Base-by-base conservation (phyloP, 1,140 invertebrate genomes). In the Lethrus apterus region DNA sequence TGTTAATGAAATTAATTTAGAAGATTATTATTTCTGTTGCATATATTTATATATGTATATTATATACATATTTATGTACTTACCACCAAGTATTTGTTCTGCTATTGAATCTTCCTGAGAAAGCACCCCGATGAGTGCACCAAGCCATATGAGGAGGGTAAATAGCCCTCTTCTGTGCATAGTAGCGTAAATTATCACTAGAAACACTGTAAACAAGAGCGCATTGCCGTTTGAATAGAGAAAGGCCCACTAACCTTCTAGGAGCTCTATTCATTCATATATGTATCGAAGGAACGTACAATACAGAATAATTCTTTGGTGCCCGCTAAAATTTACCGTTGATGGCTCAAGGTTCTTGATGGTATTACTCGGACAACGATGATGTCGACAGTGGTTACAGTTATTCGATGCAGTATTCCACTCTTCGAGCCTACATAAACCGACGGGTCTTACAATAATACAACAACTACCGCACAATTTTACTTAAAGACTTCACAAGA, bases 71-170 rank as follows among this genome's bases (percentile, higher is more conserved):
- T n/a, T n/a, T n/a, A n/a, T n/a, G n/a, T n/a, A 44, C 38, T 21
- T 70, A 86, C 83, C 83, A 70, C 83, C 84, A 11, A 87, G 69
- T 60, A 87, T 84, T 56, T 81, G 84, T 52, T 81, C 81, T 47
- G 83, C 80, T 55, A 86, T 71, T 8, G 83, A 86, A 45, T 86
- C 84, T 64, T 86, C 83, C 68, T 85, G 80, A 48, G 67, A 70
- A 42, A 50, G 46, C 32, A 61, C 58, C 32, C 46, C 40, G 44
- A 31, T 15, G 42, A 46, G 21, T 36, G 24, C 23, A 46, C 11
- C 11, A 35, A 17, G 21, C 34, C 30, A 38, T 32, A 35, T 24
- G 23, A 48, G 19, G 8, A 51, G 24, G 40, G 33, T 40, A 36
- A 32, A 17, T 26, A 31, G 35, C 33, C 26, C 45, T 20, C 24